Evolutionary conservation across 2,797 vertebrate genomes (phyloP).

Genomic region (Jordanella pulchra): DNA sequence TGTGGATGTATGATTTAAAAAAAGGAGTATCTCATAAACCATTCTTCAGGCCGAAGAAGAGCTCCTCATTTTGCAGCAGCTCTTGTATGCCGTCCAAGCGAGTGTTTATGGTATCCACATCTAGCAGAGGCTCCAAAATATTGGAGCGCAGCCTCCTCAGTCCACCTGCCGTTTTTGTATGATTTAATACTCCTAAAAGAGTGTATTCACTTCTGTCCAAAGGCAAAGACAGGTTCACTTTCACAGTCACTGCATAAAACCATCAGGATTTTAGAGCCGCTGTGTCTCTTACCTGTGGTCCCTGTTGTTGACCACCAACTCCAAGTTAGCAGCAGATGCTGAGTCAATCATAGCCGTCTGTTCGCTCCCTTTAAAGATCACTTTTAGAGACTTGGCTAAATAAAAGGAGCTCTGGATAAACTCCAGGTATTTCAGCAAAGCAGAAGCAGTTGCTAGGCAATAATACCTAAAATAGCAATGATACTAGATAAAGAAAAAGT

Average conservation of each 20-base stretch:
- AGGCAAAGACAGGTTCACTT: constrained; percentile 11
- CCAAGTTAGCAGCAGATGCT: constrained; percentile 90
- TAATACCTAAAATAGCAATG: constrained; percentile 86
- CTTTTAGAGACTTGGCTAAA: constrained; percentile 92
- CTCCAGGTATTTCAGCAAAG: constrained; percentile 95
- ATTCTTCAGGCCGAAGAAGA: constrained; percentile 92
- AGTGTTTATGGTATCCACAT: constrained; percentile 89
- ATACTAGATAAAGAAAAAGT: constrained; percentile 10
- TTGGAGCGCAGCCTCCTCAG: constrained; percentile 91
- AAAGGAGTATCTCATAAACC: constrained; percentile 72
- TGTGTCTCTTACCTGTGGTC: constrained; percentile 84
- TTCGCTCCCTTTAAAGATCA: constrained; percentile 94
- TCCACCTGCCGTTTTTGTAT: constrained; percentile 94
- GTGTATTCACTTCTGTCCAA: constrained; percentile 86
- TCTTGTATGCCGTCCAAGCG: constrained; percentile 92
- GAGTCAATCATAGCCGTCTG: constrained; percentile 97
- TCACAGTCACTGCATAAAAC: background rate
- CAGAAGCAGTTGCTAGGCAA: constrained; percentile 91
- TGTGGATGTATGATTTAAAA: background rate
- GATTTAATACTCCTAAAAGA: constrained; percentile 92
- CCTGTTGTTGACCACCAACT: constrained; percentile 92
- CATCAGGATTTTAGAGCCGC: background rate
- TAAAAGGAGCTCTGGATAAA: constrained; percentile 94
- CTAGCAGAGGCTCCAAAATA: constrained; percentile 91
- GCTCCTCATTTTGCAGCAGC: constrained; percentile 89